phyloP scores from a whole-genome alignment of 2,888 invertebrate genomes.

The Kryphioiulus occultus region DNA sequence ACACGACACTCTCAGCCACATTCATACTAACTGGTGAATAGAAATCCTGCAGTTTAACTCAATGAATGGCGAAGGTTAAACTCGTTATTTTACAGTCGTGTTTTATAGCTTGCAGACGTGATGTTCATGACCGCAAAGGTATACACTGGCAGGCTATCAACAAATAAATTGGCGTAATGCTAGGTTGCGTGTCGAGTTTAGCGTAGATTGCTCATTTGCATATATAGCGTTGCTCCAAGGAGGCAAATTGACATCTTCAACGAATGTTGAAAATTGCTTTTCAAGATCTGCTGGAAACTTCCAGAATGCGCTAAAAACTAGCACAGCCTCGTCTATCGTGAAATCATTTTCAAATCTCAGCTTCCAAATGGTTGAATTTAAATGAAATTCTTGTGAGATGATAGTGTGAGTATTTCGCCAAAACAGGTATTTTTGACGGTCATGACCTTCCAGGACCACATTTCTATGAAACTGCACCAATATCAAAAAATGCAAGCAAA shows the following conservation, averaged over 20 bases:
- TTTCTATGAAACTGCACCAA: neutral
- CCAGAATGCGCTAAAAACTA: too few relatives aligned
- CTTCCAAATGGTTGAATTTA: neutral
- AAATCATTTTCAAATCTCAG: neutral
- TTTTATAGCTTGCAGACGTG: neutral
- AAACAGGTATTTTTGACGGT: neutral
- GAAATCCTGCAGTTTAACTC: neutral
- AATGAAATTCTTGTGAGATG: neutral
- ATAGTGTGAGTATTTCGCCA: neutral
- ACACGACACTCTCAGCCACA: neutral
- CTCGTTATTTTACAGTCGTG: neutral
- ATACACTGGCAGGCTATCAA: neutral
- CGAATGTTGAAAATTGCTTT: neutral
- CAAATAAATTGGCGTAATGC: neutral
- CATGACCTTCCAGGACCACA: neutral
- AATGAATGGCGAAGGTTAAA: constrained; percentile 5
- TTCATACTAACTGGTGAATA: neutral
- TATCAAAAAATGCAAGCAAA: too few relatives aligned
- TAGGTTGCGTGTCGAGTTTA: neutral
- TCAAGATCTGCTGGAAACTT: neutral
- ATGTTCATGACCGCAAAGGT: constrained; percentile 5
- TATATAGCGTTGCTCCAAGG: neutral
- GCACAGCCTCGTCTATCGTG: neutral
- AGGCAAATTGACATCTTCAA: neutral
- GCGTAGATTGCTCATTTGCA: neutral